Base-by-base conservation (phyloP, 2,113 vertebrate species). In the Empidonax traillii region DNA sequence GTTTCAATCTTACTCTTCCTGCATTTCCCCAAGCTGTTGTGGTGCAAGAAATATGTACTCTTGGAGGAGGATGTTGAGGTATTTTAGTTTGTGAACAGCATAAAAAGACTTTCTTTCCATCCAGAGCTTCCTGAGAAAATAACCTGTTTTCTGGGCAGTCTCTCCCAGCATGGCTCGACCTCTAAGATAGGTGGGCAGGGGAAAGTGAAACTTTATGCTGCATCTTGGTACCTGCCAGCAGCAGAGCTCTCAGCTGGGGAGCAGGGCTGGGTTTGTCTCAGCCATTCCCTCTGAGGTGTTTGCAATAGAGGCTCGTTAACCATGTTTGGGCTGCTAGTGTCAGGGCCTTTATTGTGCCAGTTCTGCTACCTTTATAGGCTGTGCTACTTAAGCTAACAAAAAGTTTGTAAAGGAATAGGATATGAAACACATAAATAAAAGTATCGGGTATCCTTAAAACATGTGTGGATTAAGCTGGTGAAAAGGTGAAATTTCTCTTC, bases 401-500 rank as follows among this genome's bases (percentile, higher is more conserved):
- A 71, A 90, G 52, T 97, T 97, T 93, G 91, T 93, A 89, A 95
- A 90, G 94, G 89, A 90, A 82, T 93, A 94, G 94, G 94, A 93
- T 96, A 96, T 96, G 94, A 96, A 97, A 97, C 96, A 96, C 96
- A 78, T 97, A 97, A 97, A 97, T 96, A 97, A 96, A 97, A 97
- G 97, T 97, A 97, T 98, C 95, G 85, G 84, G 96, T 97, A 88
- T 96, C 96, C 93, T n/a, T 97, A 97, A 98, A 98, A 94, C 89
- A 95, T 89, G 79, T 96, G 92, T 94, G 96, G 97, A 98, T 98
- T 98, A 98, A 96, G 94, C 84, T 97, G 97, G 94, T 98, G 98
- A 98, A 98, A 97, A 96, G 96, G 93, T 96, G 96, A 97, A 97
- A 94, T 97, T 97, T 98, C 93, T 98, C 69, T 97, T 93, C 94